These are phyloP conservation scores for Chalcis sispes DNA, from an alignment of 2,888 invertebrate species.

Conservation along the genomic window DNA sequence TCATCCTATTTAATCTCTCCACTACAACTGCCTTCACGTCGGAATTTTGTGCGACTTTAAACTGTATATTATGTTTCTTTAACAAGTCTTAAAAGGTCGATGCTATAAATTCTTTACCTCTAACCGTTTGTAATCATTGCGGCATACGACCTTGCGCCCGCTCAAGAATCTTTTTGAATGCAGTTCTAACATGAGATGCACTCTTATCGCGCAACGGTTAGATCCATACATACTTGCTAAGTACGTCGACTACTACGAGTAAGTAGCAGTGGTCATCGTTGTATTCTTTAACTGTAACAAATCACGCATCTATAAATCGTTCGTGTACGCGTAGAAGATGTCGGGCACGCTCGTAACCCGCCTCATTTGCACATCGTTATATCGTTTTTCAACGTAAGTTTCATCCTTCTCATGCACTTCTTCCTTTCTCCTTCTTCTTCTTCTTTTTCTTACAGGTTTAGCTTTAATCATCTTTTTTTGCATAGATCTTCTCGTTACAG, in stretches of 20 bases:
- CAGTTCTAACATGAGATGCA: slow-evolving; percentile 46
- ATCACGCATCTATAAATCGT: slow-evolving; percentile 53
- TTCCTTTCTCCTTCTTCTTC: too few relatives aligned
- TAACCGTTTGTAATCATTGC: slow-evolving; percentile 59
- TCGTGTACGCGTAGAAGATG: slow-evolving; percentile 22
- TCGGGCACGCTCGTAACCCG: slow-evolving; percentile 22
- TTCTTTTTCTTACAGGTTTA: not conserved
- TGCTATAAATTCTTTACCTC: slow-evolving; percentile 62
- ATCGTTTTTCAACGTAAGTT: slow-evolving; percentile 32
- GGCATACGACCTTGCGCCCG: slow-evolving; percentile 31
- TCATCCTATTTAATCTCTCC: slow-evolving; percentile 49
- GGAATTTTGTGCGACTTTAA: slow-evolving; percentile 49
- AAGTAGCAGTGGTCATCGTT: slow-evolving; percentile 52
- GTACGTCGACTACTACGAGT: slow-evolving; percentile 52
- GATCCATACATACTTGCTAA: slow-evolving; percentile 59
- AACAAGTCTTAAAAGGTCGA: slow-evolving; percentile 42
- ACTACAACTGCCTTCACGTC: slow-evolving; percentile 51
- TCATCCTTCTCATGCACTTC: not conserved
- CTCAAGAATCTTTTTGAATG: slow-evolving; percentile 59
- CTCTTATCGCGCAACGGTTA: slow-evolving; percentile 61
- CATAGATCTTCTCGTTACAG: not conserved
- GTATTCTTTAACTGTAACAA: slow-evolving; percentile 38
- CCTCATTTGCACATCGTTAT: slow-evolving; percentile 32
- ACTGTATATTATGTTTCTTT: slow-evolving; percentile 40
- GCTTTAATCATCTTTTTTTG: not conserved